Percentiles rank a stretch among this genome's conserved stretches.
phyloP scores from a whole-genome alignment of 2,797 vertebrate species.

The Anguilla marmorata region DNA sequence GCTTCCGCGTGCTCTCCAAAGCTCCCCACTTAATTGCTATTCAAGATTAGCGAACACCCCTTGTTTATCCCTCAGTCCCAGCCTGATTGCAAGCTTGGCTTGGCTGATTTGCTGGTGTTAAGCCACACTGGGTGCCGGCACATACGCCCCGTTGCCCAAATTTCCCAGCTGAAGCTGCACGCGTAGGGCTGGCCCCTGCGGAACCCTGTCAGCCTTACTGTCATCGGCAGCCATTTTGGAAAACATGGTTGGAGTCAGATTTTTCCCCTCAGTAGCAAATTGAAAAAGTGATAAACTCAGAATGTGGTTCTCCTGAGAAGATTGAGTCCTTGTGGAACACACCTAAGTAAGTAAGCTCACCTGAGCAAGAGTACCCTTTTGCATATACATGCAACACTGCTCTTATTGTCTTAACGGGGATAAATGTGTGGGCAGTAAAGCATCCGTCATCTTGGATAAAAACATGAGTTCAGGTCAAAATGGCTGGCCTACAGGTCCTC shows the following conservation, averaged over 20 bases:
- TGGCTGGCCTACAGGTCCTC: background rate
- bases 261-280: constrained; percentile 2
- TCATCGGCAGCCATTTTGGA: constrained; percentile 14
- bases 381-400: background rate
- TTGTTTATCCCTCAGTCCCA: constrained; percentile 60
- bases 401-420: background rate
- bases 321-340: background rate
- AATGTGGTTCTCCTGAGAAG: background rate
- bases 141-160: constrained; percentile 46
- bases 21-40: constrained; percentile 60
- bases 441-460: background rate
- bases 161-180: constrained; percentile 13
- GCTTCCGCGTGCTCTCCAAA: constrained; percentile 55
- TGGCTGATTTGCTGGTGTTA: constrained; percentile 59
- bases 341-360: background rate
- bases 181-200: background rate
- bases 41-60: constrained; percentile 59
- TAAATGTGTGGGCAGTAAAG: background rate
- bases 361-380: background rate
- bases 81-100: constrained; percentile 68
- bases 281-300: background rate
- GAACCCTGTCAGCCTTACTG: constrained; percentile 40
- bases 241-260: constrained; percentile 35
- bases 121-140: constrained; percentile 53
- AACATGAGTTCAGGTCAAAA: background rate